Percentiles rank a stretch among this genome's conserved stretches.
Evolutionary conservation across 2,888 invertebrate species (phyloP).

Genomic region (Meliscaeva auricollis): DNA sequence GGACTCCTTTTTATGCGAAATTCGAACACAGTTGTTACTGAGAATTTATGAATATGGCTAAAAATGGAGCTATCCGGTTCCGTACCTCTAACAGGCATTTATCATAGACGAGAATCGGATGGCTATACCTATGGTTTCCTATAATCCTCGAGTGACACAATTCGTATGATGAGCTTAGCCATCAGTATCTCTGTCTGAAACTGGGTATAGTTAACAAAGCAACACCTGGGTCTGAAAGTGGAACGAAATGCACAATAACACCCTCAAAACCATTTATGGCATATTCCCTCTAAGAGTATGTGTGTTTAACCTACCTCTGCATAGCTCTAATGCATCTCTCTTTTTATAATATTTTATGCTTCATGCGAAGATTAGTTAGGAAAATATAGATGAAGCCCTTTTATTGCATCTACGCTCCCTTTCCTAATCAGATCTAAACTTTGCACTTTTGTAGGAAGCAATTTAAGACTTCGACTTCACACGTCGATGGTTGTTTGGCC

Average conservation of each 20-base stretch:
- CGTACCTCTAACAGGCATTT: slow-evolving; percentile 16
- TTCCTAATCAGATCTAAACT: slow-evolving; percentile 73
- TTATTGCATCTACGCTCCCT: slow-evolving; percentile 68
- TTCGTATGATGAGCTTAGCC: slow-evolving; percentile 22
- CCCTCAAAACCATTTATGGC: slow-evolving; percentile 43
- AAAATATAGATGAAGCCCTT: slow-evolving; percentile 57
- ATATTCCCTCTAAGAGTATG: background rate
- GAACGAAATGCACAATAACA: slow-evolving; percentile 38
- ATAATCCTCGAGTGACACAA: slow-evolving; percentile 41
- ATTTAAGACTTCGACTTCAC: slow-evolving; percentile 72
- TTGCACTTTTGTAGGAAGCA: slow-evolving; percentile 71
- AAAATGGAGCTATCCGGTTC: slow-evolving; percentile 4
- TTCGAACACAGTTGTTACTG: slow-evolving; percentile 1
- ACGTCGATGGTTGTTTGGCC: slow-evolving; percentile 69
- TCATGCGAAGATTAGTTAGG: slow-evolving; percentile 21
- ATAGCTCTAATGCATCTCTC: background rate
- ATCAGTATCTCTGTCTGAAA: slow-evolving; percentile 24
- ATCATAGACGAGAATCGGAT: slow-evolving; percentile 33
- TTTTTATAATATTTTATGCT: slow-evolving; percentile 3
- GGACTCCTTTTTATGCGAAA: slow-evolving; percentile 35
- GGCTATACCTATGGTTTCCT: background rate
- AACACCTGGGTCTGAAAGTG: slow-evolving; percentile 53
- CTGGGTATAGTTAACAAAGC: slow-evolving; percentile 7
- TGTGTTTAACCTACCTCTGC: background rate
- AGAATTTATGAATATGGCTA: too few species aligned